Percentiles rank a stretch among this genome's conserved stretches.
Conservation (phyloP, 1,140 invertebrate species). For the Drosophila sproati region DNA sequence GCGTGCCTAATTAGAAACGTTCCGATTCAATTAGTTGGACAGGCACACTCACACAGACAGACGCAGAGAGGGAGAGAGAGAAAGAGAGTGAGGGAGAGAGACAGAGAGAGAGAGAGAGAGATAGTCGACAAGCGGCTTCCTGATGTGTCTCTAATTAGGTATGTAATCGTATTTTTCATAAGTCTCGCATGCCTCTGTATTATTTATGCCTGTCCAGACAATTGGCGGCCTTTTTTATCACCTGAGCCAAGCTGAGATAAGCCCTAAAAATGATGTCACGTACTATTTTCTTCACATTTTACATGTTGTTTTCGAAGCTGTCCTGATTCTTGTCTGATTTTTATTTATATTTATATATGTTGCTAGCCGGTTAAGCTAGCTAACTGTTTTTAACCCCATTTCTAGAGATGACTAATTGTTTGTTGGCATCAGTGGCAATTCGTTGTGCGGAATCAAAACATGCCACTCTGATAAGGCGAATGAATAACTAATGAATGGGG, state of each 20-base stretch:
- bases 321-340: slow-evolving; percentile 9
- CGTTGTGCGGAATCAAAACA: background rate
- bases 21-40: slow-evolving; percentile 51
- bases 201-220: background rate
- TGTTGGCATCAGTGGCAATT: background rate
- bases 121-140: too few relatives aligned
- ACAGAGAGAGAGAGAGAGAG: too few relatives aligned
- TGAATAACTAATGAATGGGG: slow-evolving; percentile 35
- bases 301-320: background rate
- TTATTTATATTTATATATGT: background rate
- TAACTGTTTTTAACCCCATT: slow-evolving; percentile 10
- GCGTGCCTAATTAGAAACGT: slow-evolving; percentile 53
- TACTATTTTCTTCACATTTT: background rate
- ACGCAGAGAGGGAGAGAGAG: too few relatives aligned
- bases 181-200: background rate
- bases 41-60: background rate
- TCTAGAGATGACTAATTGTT: slow-evolving; percentile 15
- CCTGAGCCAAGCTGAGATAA: slow-evolving; percentile 9
- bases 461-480: slow-evolving; percentile 28
- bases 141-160: background rate
- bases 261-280: background rate
- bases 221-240: background rate
- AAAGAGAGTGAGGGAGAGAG: background rate
- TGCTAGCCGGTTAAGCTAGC: background rate
- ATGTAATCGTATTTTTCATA: background rate